Base-by-base conservation (phyloP, 2,888 invertebrate species). In the Tinea semifulvella region DNA sequence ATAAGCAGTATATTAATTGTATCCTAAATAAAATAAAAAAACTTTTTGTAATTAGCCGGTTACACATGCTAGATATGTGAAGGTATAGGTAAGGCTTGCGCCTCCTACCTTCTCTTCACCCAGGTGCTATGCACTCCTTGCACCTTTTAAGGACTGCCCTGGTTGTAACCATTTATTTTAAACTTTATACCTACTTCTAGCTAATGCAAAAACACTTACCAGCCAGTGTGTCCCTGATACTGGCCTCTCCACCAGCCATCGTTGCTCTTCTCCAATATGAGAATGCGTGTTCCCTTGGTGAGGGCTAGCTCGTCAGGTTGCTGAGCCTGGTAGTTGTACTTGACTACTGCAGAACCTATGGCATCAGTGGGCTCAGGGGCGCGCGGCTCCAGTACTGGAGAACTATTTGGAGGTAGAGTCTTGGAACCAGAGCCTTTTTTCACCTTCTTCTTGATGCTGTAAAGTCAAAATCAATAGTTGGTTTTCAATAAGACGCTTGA, bases 191-290 rank as follows among this genome's bases (percentile, higher is more conserved):
- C n/a, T n/a, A n/a, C n/a, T n/a, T n/a, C n/a, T n/a, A n/a, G n/a
- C n/a, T n/a, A n/a, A n/a, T n/a, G n/a, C n/a, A n/a, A n/a, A 22
- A 22, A 22, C 53, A 22, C 80, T 62, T 58, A 80, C 86, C 86
- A 72, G 56, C 86, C 71, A 54, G 81, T 65, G 63, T 85, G 80
- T 47, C 76, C 68, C 74, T 85, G 79, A 51, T 77, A 82, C 76
- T 94, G 94, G 43, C 98, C 99, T 61, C 97, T 88, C 99, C 99
- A 99, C 99, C 99, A 99, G 49, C 94, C 97, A 75, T 99, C 99
- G 56, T 96, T 96, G 59, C 96, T 97, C 80, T 98, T 98, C 79
- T 99, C 98, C 52, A 98, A 82, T 53, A 99, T 98, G 49, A 93
- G 85, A 54, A 99, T 96, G 56, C 93, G 83, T 46, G 96, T 96